A percentile compares a stretch with the other conserved stretches of the same genome.
Conservation (phyloP, 2,113 vertebrate genomes). For the Phyllostomus hastatus region DNA sequence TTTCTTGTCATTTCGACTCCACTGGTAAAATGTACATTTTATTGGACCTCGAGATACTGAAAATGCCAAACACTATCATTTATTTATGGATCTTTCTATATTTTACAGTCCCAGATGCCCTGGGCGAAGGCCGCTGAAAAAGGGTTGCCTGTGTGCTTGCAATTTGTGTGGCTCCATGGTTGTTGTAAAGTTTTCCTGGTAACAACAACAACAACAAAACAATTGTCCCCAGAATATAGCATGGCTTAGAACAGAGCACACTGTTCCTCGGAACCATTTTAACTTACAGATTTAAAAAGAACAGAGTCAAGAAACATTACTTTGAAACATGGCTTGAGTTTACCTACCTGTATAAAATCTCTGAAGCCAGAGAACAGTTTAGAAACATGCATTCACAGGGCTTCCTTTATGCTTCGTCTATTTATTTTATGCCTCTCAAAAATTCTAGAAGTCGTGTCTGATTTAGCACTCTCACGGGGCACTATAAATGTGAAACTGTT, state of each 20-base stretch:
- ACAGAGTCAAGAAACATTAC: background rate
- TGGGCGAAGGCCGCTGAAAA: background rate
- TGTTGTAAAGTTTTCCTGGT: background rate
- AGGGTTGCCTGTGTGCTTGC: background rate
- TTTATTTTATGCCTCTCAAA: constrained; percentile 26
- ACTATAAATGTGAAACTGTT: constrained; percentile 1
- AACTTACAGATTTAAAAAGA: constrained; percentile 11
- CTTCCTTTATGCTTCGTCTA: background rate
- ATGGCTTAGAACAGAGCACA: background rate
- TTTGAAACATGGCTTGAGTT: constrained; percentile 31
- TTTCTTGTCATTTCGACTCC: background rate
- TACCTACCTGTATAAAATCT: background rate
- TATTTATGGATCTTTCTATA: constrained; percentile 1
- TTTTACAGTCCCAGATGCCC: background rate
- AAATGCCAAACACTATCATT: background rate
- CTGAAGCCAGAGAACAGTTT: background rate
- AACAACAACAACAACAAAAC: background rate
- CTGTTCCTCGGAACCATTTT: background rate
- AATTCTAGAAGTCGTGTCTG: constrained; percentile 39
- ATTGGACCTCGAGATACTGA: background rate
- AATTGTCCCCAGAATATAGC: background rate
- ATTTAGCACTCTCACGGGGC: background rate
- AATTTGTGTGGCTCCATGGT: background rate
- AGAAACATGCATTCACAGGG: background rate
- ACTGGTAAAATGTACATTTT: background rate